Evolutionary conservation across 2,113 vertebrate genomes (phyloP).

Genomic region (Bothrops jararaca): DNA sequence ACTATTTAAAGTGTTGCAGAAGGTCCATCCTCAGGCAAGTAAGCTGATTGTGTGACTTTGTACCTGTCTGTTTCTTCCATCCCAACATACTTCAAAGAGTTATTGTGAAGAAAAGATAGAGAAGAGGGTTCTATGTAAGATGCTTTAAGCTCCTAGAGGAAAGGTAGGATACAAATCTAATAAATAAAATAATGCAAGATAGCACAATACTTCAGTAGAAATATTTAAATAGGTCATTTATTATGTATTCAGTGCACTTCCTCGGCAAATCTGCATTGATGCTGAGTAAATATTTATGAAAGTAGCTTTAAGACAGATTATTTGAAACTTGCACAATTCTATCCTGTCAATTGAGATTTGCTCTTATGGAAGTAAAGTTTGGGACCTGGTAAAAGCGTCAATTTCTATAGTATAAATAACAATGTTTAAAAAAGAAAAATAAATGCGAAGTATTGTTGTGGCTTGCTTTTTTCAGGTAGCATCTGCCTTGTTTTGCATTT

Average conservation of each 20-base stretch:
- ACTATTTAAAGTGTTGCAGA: neutral
- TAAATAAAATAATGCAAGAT: neutral
- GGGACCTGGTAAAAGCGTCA: neutral
- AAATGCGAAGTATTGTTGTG: neutral
- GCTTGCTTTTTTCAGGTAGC: slow-evolving; percentile 7
- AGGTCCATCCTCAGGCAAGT: neutral
- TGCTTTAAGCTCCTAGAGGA: too few species aligned
- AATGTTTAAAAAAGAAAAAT: neutral
- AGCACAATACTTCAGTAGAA: neutral
- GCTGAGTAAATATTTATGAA: neutral
- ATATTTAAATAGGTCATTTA: accelerated
- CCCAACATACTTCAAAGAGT: too few species aligned
- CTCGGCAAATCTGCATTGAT: neutral
- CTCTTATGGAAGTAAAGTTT: neutral
- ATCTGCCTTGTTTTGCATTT: slow-evolving; percentile 34
- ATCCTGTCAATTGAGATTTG: neutral
- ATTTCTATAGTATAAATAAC: neutral
- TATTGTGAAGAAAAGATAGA: too few species aligned
- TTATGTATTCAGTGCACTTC: neutral
- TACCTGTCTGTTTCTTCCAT: neutral
- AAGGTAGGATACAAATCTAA: neutral
- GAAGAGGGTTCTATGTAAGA: too few species aligned
- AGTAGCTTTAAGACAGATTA: neutral
- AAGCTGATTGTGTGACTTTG: neutral
- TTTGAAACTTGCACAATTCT: slow-evolving; percentile 35